phyloP scores from a whole-genome alignment of 2,113 vertebrate species.

The Nothobranchius kuhntae region DNA sequence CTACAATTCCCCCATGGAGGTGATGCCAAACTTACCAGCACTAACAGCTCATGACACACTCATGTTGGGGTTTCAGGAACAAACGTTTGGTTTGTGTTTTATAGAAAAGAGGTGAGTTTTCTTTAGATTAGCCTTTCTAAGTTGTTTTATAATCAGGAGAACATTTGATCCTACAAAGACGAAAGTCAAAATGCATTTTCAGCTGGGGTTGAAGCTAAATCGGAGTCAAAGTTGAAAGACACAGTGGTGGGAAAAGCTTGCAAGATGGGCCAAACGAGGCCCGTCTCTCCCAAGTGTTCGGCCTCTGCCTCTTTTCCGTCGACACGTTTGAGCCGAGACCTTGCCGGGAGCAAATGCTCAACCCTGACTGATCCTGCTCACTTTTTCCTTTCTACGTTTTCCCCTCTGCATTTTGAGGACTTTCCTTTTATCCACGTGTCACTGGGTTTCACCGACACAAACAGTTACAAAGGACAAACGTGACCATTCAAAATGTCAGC shows the following conservation, averaged over 20 bases:
- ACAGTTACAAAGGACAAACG: background rate
- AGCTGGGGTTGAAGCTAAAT: slow-evolving; percentile 11
- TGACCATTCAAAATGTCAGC: too few relatives aligned
- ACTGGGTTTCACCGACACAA: slow-evolving; percentile 9
- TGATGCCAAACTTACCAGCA: slow-evolving; percentile 46
- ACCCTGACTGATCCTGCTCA: slow-evolving; percentile 32
- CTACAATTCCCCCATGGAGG: slow-evolving; percentile 28
- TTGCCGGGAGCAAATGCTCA: slow-evolving; percentile 39
- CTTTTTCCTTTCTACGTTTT: slow-evolving; percentile 19
- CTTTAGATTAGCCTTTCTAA: slow-evolving; percentile 30
- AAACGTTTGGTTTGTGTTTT: slow-evolving; percentile 23
- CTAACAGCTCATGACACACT: slow-evolving; percentile 51
- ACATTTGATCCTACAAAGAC: slow-evolving; percentile 32
- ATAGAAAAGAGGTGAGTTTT: slow-evolving; percentile 29
- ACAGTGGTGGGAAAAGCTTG: slow-evolving; percentile 34
- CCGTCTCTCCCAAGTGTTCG: slow-evolving; percentile 29
- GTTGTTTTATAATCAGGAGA: slow-evolving; percentile 19
- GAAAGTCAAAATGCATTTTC: slow-evolving; percentile 18
- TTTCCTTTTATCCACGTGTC: slow-evolving; percentile 15
- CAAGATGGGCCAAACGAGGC: slow-evolving; percentile 42
- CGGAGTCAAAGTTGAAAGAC: slow-evolving; percentile 33
- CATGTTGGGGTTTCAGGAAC: slow-evolving; percentile 14
- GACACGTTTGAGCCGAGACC: slow-evolving; percentile 50
- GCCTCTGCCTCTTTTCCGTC: slow-evolving; percentile 46
- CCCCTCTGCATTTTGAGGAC: slow-evolving; percentile 15